phyloP scores from a whole-genome alignment of 2,888 invertebrate species.

The Deilephila elpenor region DNA sequence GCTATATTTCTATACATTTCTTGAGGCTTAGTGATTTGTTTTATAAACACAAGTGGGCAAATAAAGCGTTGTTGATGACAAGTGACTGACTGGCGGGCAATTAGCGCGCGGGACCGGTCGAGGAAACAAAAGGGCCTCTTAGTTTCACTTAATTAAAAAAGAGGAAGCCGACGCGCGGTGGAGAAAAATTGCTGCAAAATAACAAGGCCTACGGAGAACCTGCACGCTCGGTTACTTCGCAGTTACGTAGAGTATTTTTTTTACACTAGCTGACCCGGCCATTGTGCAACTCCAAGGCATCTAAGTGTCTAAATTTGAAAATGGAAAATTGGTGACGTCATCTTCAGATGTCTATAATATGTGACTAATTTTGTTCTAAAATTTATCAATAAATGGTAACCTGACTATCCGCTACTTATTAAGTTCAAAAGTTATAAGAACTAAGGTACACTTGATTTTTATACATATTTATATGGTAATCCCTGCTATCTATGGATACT shows the following conservation, averaged over 20 bases:
- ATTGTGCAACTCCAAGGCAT: no score
- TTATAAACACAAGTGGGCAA: constrained; percentile 62
- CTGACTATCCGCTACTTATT: no score
- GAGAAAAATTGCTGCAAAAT: constrained; percentile 61
- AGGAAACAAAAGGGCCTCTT: constrained; percentile 71
- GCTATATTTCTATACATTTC: not conserved
- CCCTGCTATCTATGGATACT: no score
- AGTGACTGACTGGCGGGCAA: constrained; percentile 78
- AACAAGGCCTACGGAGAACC: constrained; percentile 35
- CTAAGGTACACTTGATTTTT: no score
- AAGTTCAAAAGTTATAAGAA: no score
- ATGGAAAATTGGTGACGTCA: no score
- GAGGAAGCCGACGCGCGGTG: constrained; percentile 54
- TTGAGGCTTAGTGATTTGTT: constrained; percentile 14
- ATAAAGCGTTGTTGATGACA: constrained; percentile 71
- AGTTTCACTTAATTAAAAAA: constrained; percentile 80
- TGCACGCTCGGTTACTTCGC: not conserved
- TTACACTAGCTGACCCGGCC: not conserved
- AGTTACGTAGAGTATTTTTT: not conserved
- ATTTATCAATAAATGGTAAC: no score
- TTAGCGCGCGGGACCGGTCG: constrained; percentile 63
- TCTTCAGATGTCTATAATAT: no score
- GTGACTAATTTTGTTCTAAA: no score
- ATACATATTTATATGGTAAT: no score
- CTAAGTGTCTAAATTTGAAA: no score